Conservation (phyloP, 2,888 invertebrate genomes). For the Yponomeuta evonymella region DNA sequence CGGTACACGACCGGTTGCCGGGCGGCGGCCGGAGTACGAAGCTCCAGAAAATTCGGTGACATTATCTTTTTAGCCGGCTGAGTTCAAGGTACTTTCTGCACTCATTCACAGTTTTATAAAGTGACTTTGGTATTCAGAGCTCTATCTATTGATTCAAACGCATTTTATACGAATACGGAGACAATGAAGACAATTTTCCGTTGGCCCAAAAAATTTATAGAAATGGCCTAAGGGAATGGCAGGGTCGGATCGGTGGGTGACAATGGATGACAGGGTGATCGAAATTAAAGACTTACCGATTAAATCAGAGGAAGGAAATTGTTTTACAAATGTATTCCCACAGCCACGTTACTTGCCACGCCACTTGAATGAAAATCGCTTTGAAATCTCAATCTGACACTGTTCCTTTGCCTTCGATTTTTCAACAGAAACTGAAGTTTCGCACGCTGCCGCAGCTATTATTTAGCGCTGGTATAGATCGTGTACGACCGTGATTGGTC, state of each 20-base stretch:
- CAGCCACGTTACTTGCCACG: conserved; percentile 49
- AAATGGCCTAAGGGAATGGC: neutral
- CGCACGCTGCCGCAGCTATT: conserved; percentile 62
- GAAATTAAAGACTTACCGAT: conserved; percentile 38
- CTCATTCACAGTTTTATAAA: too few species aligned
- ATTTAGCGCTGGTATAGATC: conserved; percentile 77
- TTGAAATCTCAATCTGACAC: conserved; percentile 38
- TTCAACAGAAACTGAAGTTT: conserved; percentile 64
- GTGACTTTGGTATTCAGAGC: too few species aligned
- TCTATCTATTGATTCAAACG: neutral
- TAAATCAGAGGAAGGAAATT: conserved; percentile 30
- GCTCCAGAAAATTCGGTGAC: conserved; percentile 55
- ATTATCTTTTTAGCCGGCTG: neutral
- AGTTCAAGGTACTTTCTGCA: conserved; percentile 15
- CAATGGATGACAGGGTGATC: neutral
- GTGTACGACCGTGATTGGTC: conserved; percentile 77
- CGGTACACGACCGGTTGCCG: conserved; percentile 33
- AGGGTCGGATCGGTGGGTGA: neutral
- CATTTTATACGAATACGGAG: neutral
- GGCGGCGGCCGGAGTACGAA: conserved; percentile 29
- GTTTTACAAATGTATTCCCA: conserved; percentile 33
- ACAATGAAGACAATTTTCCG: neutral
- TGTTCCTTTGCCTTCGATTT: conserved; percentile 52
- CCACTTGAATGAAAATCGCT: conserved; percentile 42
- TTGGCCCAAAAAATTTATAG: neutral